These are phyloP conservation scores for Mellivora capensis DNA, from an alignment of 2,113 vertebrate species.

Conservation along the genomic window DNA sequence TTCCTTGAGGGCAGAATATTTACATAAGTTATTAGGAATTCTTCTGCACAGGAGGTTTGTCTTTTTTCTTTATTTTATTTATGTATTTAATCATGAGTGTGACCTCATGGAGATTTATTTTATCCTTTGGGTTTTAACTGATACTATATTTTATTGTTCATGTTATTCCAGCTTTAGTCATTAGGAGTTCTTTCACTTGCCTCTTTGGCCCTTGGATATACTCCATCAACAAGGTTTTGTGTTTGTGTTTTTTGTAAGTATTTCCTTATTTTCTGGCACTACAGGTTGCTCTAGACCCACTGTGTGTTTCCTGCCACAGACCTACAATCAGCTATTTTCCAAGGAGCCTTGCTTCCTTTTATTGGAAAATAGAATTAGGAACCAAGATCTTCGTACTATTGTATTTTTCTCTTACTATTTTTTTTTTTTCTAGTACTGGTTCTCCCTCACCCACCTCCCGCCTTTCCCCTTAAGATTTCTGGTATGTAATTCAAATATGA, in stretches of 20 bases:
- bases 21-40: conserved; percentile 1
- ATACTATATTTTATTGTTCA: background rate
- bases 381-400: background rate
- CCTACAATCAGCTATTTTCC: background rate
- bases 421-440: background rate
- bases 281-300: background rate
- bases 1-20: background rate
- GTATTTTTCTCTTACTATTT: background rate
- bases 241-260: background rate
- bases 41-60: background rate
- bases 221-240: background rate
- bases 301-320: background rate
- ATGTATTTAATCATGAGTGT: background rate
- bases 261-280: background rate
- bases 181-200: background rate
- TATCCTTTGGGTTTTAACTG: background rate
- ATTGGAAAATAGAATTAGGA: background rate
- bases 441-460: background rate
- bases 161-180: background rate
- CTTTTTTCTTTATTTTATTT: background rate
- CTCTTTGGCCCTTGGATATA: background rate
- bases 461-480: background rate
- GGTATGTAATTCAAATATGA: background rate
- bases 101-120: conserved; percentile 10
- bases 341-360: background rate